phyloP scores from a whole-genome alignment of 2,113 vertebrate species.

The Zosterops pallidus region DNA sequence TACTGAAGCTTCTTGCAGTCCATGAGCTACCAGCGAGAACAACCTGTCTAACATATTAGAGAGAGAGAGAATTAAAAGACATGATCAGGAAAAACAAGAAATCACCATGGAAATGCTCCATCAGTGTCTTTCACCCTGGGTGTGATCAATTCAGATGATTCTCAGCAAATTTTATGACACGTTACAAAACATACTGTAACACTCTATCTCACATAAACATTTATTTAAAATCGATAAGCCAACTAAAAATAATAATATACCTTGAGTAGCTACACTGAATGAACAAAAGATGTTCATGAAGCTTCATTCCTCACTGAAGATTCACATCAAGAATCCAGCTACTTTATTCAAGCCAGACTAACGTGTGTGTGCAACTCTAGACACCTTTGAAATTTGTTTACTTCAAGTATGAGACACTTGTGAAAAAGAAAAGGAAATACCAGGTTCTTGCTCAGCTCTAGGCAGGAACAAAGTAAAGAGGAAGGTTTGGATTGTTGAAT shows the following conservation, averaged over 20 bases:
- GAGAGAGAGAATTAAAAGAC: background rate
- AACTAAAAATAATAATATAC: slow-evolving; percentile 6
- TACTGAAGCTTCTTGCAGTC: background rate
- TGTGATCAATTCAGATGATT: background rate
- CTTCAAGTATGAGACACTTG: background rate
- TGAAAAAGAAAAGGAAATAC: background rate
- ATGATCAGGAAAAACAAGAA: slow-evolving; percentile 8
- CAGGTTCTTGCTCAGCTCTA: background rate
- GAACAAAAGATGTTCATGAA: background rate
- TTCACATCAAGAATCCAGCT: background rate
- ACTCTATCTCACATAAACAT: background rate
- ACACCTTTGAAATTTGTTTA: background rate
- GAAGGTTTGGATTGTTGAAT: background rate
- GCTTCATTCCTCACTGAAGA: background rate
- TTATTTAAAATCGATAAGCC: background rate
- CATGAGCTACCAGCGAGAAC: background rate
- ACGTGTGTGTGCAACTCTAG: background rate
- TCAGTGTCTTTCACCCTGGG: background rate
- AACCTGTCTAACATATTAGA: background rate
- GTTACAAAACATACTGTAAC: background rate
- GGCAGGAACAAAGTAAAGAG: background rate
- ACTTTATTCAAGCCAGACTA: background rate
- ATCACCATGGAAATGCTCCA: background rate
- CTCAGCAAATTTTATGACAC: background rate
- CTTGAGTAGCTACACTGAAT: background rate